Evolutionary conservation across 2,797 vertebrate genomes (phyloP).

Genomic region (Helicolenus hilgendorfi): DNA sequence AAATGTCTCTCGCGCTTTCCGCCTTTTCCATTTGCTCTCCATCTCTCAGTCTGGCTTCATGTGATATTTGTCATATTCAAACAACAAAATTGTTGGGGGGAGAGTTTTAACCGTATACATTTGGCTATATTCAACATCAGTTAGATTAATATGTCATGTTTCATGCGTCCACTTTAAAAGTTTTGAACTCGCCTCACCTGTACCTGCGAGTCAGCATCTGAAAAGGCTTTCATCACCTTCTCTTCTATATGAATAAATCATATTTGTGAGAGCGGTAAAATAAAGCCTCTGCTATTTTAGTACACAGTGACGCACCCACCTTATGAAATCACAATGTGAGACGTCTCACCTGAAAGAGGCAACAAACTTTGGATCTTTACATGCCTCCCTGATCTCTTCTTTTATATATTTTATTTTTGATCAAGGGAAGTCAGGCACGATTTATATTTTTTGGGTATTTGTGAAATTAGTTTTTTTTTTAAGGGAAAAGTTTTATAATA

Average conservation of each 20-base stretch:
- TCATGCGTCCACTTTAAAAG: constrained; percentile 11
- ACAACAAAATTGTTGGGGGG: background rate
- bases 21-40: background rate
- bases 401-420: constrained; percentile 3
- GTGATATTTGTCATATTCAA: constrained; percentile 5
- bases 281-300: constrained; percentile 73
- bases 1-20: background rate
- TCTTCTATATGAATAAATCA: constrained; percentile 82
- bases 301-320: constrained; percentile 44
- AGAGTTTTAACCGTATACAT: background rate
- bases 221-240: constrained; percentile 77
- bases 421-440: background rate
- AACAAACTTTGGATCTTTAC: constrained; percentile 7
- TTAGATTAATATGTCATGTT: constrained; percentile 39
- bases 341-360: constrained; percentile 48
- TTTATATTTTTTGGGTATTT: background rate
- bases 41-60: background rate
- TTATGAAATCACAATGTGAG: constrained; percentile 81
- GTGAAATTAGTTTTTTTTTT: background rate
- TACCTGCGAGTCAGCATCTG: constrained; percentile 35
- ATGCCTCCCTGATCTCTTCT: constrained; percentile 24
- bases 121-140: constrained; percentile 28
- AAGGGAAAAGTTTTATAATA: background rate
- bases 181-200: constrained; percentile 28
- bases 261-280: constrained; percentile 63